Conservation (phyloP, 1,140 invertebrate genomes). For the Coelopa frigida region DNA sequence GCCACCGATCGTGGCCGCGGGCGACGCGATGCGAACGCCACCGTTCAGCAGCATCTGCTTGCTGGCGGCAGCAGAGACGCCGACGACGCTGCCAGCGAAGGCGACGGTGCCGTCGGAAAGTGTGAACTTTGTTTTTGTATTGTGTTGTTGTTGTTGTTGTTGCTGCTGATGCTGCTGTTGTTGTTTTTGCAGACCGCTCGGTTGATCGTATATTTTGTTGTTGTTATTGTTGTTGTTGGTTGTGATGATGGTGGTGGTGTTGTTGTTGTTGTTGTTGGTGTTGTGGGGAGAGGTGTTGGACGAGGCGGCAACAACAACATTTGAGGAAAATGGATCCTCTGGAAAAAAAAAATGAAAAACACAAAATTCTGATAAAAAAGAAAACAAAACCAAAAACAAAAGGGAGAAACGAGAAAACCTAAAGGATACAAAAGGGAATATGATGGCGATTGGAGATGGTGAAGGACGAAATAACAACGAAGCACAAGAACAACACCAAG, state of each 20-base stretch:
- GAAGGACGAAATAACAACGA: neutral
- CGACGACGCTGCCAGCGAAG: constrained; percentile 3
- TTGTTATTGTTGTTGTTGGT: constrained; percentile 9
- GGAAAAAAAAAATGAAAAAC: constrained; percentile 7
- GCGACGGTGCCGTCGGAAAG: neutral
- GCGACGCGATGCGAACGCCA: constrained; percentile 16
- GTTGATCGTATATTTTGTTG: constrained; percentile 9
- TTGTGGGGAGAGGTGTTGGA: constrained; percentile 5
- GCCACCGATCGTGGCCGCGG: constrained; percentile 14
- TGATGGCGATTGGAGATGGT: neutral
- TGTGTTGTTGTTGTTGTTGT: constrained; percentile 13
- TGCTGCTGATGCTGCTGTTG: constrained; percentile 11
- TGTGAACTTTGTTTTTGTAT: too few species aligned
- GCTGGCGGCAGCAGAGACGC: constrained; percentile 13
- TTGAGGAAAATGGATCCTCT: constrained; percentile 16
- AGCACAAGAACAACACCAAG: neutral
- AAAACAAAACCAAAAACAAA: constrained; percentile 11
- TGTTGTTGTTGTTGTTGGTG: constrained; percentile 2
- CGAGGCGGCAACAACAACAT: constrained; percentile 16
- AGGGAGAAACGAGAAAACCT: constrained; percentile 8
- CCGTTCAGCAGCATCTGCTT: constrained; percentile 26
- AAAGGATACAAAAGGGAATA: neutral
- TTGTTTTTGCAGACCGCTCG: constrained; percentile 14
- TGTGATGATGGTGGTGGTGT: constrained; percentile 9
- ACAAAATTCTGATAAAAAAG: constrained; percentile 11